These are phyloP conservation scores for Antitype chi DNA, from an alignment of 2,888 invertebrate species.

Conservation along the genomic window DNA sequence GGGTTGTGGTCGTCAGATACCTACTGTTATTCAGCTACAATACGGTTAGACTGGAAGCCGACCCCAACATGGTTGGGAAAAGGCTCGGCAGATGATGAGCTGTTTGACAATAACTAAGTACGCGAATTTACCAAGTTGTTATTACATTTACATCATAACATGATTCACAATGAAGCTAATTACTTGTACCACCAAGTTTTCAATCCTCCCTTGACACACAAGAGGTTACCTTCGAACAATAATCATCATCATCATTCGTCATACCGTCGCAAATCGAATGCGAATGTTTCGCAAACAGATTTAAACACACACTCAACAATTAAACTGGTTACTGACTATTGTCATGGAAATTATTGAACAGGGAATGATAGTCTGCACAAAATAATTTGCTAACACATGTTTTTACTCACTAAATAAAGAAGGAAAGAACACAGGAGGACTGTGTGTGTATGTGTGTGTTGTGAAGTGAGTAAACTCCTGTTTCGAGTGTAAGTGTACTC, in stretches of 20 bases:
- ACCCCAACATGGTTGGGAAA: neutral
- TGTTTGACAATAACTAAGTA: neutral
- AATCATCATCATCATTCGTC: constrained; percentile 32
- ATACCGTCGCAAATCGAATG: constrained; percentile 73
- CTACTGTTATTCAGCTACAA: neutral
- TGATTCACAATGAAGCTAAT: too few species aligned
- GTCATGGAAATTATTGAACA: constrained; percentile 32
- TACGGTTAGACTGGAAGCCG: neutral
- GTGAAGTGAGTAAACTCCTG: too few species aligned
- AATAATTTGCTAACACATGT: neutral
- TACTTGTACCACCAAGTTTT: neutral
- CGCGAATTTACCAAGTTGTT: neutral
- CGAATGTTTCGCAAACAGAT: constrained; percentile 78
- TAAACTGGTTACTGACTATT: constrained; percentile 80
- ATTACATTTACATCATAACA: too few species aligned
- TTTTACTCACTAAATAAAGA: neutral
- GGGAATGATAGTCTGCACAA: neutral
- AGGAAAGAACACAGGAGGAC: too few species aligned
- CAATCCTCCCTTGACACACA: neutral
- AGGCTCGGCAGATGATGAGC: neutral
- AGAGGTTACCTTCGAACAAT: neutral
- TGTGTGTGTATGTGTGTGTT: too few species aligned
- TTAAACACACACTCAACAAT: constrained; percentile 84
- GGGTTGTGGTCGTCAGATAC: neutral
- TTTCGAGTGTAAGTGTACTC: too few species aligned